Evolutionary conservation across 1,140 invertebrate species (phyloP), one percentile per base, ranked within the genome.

Genomic region (Saccostrea echinata): DNA sequence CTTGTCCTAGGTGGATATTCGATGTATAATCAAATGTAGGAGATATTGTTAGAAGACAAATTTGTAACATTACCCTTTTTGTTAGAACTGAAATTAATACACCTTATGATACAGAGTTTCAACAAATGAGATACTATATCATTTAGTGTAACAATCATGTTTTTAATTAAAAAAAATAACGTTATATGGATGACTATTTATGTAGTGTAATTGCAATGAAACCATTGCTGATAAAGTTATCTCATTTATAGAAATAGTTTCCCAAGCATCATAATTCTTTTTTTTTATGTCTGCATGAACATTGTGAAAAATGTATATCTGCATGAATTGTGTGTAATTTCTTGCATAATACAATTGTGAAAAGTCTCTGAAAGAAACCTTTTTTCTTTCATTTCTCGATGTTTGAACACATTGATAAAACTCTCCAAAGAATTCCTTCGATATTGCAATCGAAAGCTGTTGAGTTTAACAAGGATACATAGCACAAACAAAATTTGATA

Each of bases 1-100:
- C 68, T 30, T 33, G 16, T 30, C 68, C 30, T 76, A 24, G 16
- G 12, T 30, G 30, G 68, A 76, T 16, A 76, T 18, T 30, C 27
- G 6, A 27, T 13, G 27, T 76, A 18, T 21, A 61, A 61, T 18
- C 55, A n/a, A n/a, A 18, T n/a, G 4, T 30, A 61, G 6, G 68
- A 76, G 27, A 76, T 16, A 33, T 27, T 76, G 27, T 76, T 76
- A 16, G 24, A 9, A 33, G 27, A 76, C 68, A 76, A 76, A 30
- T 8, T 64, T 64, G 21, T 64, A n/a, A 64, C 57, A 64, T 64
- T n/a, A 24, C 4, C 9, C 18, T 76, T 27, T 12, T 76, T 27
- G 30, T 76, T 76, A 27, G 24, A 27, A 64, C 24, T 76, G 68
- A 30, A 76, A 76, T 76, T 76, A 76, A 76, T 27, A 76, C 68